Evolutionary conservation across 2,888 invertebrate genomes (phyloP), one percentile per base, ranked within the genome.

Genomic region (Stenotaenia linearis): DNA sequence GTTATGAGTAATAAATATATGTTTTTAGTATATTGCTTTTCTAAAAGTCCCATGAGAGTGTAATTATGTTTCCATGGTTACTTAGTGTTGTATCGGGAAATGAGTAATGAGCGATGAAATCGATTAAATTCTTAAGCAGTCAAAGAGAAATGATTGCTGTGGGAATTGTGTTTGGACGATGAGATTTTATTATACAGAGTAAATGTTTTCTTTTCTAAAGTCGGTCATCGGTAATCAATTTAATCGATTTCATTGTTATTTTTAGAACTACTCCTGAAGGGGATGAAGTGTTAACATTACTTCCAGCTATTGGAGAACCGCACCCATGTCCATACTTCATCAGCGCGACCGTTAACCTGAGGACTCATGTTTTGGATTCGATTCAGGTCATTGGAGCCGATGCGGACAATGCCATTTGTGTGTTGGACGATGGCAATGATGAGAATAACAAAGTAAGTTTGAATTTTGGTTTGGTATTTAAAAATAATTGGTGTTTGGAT

Each of bases 271-370:
- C 56, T 56, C 18, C 35, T 28, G 78, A 78, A 23, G 78, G 50
- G 10, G 50, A 78, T 1, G 28, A 28, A 9, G 23, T 25, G 9
- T 15, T 78, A 5, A 28, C 45, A n/a, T 32, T 78, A 25, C 78
- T 50, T 37, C 45, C 50, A 6, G 18, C 35, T 28, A 50, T 45
- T 25, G 78, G 35, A 15, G 78, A 78, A 78, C 50, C 78, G 10
- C 78, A 78, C 25, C 78, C 78, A 18, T 78, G 15, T 56, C 78
- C 78, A 50, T 78, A 78, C 28, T 28, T 12, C 28, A 12, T 75
- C 37, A 37, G 37, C 9, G 37, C 37, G 1, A 9, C 37, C 15
- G 37, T 37, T 9, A 37, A 37, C 9, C 15, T 37, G 37, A 9
- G 37, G 1, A 3, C 37, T 56, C 3, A 56, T 18, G n/a, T 56